These are phyloP conservation scores for Temnothorax curvispinosus DNA, from an alignment of 1,140 invertebrate genomes.

Conservation along the genomic window DNA sequence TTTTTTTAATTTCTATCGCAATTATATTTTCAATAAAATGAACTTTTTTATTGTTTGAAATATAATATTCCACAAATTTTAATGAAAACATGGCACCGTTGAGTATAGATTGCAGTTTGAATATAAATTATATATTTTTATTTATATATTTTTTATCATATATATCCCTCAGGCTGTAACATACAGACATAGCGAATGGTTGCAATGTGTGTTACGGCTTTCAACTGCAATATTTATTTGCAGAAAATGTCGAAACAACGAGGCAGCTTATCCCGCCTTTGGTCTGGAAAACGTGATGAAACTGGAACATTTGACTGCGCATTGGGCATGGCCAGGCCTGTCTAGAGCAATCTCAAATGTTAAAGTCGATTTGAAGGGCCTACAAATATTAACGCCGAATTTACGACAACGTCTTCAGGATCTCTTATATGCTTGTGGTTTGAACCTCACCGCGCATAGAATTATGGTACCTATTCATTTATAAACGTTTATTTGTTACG, in stretches of 20 bases:
- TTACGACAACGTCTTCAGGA: slow-evolving; percentile 88
- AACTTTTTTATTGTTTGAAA: not conserved
- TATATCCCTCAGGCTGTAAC: not conserved
- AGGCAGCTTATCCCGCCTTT: slow-evolving; percentile 90
- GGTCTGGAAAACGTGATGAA: slow-evolving; percentile 89
- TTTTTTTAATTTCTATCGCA: not conserved
- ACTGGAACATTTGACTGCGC: slow-evolving; percentile 87
- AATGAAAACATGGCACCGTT: not conserved
- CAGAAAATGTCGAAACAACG: slow-evolving; percentile 90
- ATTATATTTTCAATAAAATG: slow-evolving; percentile 4
- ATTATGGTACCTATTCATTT: slow-evolving; percentile 70
- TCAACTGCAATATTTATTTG: slow-evolving; percentile 23
- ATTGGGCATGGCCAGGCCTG: slow-evolving; percentile 88
- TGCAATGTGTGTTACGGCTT: not conserved
- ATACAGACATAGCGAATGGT: not conserved
- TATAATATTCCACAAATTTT: not conserved
- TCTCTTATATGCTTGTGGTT: slow-evolving; percentile 88
- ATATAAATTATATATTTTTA: slow-evolving; percentile 15
- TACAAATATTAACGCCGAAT: slow-evolving; percentile 86
- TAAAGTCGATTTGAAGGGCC: slow-evolving; percentile 82
- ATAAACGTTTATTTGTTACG: not conserved
- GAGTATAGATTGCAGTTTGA: not conserved
- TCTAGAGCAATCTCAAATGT: slow-evolving; percentile 85
- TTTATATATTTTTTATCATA: slow-evolving; percentile 27
- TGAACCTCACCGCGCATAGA: slow-evolving; percentile 90